phyloP scores from a whole-genome alignment of 2,888 invertebrate species.

The Agrochola lota region DNA sequence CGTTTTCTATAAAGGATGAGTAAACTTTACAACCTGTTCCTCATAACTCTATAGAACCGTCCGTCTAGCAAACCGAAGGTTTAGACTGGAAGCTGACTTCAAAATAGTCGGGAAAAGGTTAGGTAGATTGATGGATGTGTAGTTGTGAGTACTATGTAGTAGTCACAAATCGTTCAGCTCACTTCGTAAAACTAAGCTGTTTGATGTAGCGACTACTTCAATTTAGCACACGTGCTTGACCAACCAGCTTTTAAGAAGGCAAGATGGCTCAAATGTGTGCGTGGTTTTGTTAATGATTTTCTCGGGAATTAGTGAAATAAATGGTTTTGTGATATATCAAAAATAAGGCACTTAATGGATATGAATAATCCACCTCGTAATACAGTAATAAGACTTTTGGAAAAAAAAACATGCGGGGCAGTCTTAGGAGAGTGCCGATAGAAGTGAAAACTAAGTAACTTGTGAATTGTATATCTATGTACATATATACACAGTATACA shows the following conservation, averaged over 20 bases:
- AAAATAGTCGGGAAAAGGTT: not conserved
- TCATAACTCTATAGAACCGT: no score
- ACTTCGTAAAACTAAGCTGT: conserved; percentile 37
- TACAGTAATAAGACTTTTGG: no score
- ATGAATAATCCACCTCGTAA: not conserved
- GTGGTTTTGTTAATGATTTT: conserved; percentile 9
- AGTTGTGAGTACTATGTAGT: conserved; percentile 66
- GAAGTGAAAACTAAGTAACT: no score
- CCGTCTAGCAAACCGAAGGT: no score
- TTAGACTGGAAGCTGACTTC: not conserved
- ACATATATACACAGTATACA: no score
- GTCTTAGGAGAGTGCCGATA: no score
- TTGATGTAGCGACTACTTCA: conserved; percentile 67
- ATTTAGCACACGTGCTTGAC: conserved; percentile 87
- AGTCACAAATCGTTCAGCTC: conserved; percentile 71
- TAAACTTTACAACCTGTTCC: no score
- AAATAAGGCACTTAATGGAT: not conserved
- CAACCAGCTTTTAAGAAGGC: conserved; percentile 64
- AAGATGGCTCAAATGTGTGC: conserved; percentile 86
- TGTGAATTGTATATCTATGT: no score
- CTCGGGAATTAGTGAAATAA: not conserved
- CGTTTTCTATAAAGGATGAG: no score
- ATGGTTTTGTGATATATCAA: not conserved
- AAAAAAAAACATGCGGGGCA: no score
- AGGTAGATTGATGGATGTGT: not conserved